Percentiles rank a stretch among this genome's conserved stretches.
Evolutionary conservation across 1,140 invertebrate genomes (phyloP).

Genomic region (Drosophila punjabiensis): DNA sequence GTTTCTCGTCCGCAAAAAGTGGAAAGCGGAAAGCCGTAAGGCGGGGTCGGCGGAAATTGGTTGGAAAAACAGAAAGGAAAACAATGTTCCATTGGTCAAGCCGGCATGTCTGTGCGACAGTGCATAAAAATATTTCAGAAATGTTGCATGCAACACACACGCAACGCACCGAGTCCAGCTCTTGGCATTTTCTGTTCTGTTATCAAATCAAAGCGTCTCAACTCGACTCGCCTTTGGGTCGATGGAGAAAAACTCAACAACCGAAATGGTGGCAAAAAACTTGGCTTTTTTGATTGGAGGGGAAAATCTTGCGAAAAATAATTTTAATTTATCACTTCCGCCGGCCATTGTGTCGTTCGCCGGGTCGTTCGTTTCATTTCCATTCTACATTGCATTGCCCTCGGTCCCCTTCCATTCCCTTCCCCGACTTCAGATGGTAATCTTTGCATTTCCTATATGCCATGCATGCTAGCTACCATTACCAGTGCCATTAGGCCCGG

Average conservation of each 20-base stretch:
- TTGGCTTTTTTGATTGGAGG: constrained; percentile 60
- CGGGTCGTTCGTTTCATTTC: constrained; percentile 49
- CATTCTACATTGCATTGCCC: constrained; percentile 12
- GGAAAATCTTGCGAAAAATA: constrained; percentile 83
- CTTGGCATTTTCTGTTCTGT: constrained; percentile 50
- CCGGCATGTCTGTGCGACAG: constrained; percentile 68
- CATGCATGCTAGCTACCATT: constrained; percentile 79
- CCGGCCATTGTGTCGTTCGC: constrained; percentile 76
- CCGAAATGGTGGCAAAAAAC: constrained; percentile 37
- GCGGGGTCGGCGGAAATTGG: constrained; percentile 9
- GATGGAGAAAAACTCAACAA: constrained; percentile 21
- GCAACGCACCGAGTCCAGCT: constrained; percentile 18
- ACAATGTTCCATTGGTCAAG: constrained; percentile 61
- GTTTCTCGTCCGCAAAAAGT: constrained; percentile 13
- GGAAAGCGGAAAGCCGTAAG: constrained; percentile 13
- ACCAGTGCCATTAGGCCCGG: constrained; percentile 62
- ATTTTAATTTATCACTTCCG: constrained; percentile 85
- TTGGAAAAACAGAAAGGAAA: constrained; percentile 46
- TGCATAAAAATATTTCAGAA: constrained; percentile 82
- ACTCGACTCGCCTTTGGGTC: constrained; percentile 12
- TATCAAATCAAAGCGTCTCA: constrained; percentile 77
- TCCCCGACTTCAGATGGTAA: constrained; percentile 53
- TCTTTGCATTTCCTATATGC: constrained; percentile 82
- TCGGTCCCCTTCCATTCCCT: not conserved
- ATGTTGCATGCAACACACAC: constrained; percentile 59